Conservation (phyloP, 2,113 vertebrate species). For the Hucho hucho region DNA sequence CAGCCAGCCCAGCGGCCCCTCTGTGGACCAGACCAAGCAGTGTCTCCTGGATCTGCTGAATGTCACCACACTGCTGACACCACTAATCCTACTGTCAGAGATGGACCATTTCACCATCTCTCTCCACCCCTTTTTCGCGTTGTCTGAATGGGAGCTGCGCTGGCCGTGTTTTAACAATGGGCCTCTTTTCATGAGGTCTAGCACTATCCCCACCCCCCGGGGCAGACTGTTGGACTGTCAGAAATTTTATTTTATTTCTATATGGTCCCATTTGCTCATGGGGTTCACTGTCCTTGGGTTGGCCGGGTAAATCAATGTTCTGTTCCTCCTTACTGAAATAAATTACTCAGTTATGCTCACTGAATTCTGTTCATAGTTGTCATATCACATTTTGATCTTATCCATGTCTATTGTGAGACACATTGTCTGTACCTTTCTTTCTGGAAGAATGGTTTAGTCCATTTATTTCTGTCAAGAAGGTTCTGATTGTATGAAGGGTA, state of each 20-base stretch:
- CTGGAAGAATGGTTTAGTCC: no score
- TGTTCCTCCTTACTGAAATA: neutral
- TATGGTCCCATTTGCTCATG: neutral
- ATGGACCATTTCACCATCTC: constrained; percentile 13
- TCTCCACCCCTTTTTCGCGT: constrained; percentile 20
- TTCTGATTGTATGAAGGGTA: no score
- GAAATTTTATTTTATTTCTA: neutral
- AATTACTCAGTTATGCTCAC: neutral
- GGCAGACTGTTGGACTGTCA: neutral
- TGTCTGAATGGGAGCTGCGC: constrained; percentile 12
- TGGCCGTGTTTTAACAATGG: constrained; percentile 42
- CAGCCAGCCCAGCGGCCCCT: neutral
- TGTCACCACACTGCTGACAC: constrained; percentile 42
- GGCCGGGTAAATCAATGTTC: constrained; percentile 20
- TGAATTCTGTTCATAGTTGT: neutral
- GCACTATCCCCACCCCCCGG: neutral
- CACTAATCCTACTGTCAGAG: constrained; percentile 38
- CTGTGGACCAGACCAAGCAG: neutral
- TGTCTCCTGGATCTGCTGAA: constrained; percentile 16
- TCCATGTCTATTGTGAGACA: no score
- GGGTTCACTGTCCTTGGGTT: constrained; percentile 28
- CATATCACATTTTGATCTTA: neutral
- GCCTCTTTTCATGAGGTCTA: neutral
- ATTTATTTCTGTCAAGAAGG: no score
- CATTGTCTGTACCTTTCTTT: no score